Evolutionary conservation across 2,113 vertebrate species (phyloP), one percentile per base, ranked within the genome.

Genomic region (Xenopus borealis): DNA sequence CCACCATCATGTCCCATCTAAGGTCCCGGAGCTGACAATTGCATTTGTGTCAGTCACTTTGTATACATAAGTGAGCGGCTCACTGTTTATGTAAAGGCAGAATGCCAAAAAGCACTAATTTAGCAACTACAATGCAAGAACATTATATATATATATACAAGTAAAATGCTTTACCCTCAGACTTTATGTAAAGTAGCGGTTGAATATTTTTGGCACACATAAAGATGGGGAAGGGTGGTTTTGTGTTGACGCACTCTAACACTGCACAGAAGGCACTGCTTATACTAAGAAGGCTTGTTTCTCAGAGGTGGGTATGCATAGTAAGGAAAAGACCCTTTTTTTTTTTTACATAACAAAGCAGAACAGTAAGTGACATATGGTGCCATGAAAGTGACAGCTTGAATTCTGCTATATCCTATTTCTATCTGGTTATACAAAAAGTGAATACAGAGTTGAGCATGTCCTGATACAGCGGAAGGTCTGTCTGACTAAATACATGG

Each of bases 401-500:
- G 82, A 81, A 81, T 76, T 75, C 46, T 65, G 64, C 83, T 89
- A 16, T 50, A 88, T 23, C 80, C 85, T 73, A 78, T 72, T 80
- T 84, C 85, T 87, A 82, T 84, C 88, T 88, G 85, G 83, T 84
- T 86, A 85, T 84, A 83, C 82, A 83, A 86, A 69, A 84, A 89
- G 85, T 80, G 82, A 86, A 86, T 89, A 85, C 69, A 83, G 71
- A 69, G 79, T 75, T 83, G 85, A 84, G 45, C 84, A 86, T 87
- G 85, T 72, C 79, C 72, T 83, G 81, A 82, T 80, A 80, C 79
- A 89, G 83, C 85, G 81, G 81, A 86, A 86, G 72, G 83, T 46
- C 27, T 87, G 84, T 88, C 81, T 86, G 84, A 84, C 85, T 82
- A 75, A 88, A 69, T 86, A 83, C 71, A 66, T 87, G 84, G 80